Conservation (phyloP, 2,888 invertebrate species). For the Apodemia mormo region DNA sequence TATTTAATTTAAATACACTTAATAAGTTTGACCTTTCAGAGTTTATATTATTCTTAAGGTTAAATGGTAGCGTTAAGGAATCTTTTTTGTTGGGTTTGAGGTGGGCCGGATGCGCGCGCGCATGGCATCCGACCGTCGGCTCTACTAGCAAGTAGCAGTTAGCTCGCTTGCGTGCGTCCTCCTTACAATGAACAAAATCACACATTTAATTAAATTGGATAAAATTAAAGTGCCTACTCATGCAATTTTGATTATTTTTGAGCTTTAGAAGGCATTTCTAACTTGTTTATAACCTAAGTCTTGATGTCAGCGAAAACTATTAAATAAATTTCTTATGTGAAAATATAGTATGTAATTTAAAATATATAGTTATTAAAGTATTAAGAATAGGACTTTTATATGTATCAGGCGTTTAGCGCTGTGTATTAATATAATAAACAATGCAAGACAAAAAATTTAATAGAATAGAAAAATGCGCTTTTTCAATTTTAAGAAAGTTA, state of each 20-base stretch:
- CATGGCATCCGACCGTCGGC: conserved; percentile 39
- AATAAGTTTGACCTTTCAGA: neutral
- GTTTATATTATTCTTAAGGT: conserved; percentile 3
- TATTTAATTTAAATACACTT: neutral
- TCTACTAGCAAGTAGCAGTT: conserved; percentile 32
- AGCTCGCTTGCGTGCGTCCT: conserved; percentile 42
- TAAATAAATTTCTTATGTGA: no score
- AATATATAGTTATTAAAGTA: no score
- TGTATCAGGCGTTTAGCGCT: no score
- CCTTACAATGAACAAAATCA: conserved; percentile 46
- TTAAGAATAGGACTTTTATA: no score
- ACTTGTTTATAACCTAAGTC: no score
- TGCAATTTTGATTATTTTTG: neutral
- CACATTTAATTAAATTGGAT: conserved; percentile 18
- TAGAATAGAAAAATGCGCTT: no score
- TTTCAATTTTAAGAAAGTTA: no score
- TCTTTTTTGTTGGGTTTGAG: neutral
- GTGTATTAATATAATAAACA: no score
- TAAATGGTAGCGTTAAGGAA: conserved; percentile 10
- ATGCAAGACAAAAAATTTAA: no score
- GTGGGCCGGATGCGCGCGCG: conserved; percentile 52
- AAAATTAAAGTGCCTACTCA: neutral
- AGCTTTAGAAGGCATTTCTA: neutral
- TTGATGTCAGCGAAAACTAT: no score
- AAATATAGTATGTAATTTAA: no score